Percentiles rank a stretch among this genome's conserved stretches.
Conservation (phyloP, 1,140 invertebrate genomes). For the Diabrotica undecimpunctata region DNA sequence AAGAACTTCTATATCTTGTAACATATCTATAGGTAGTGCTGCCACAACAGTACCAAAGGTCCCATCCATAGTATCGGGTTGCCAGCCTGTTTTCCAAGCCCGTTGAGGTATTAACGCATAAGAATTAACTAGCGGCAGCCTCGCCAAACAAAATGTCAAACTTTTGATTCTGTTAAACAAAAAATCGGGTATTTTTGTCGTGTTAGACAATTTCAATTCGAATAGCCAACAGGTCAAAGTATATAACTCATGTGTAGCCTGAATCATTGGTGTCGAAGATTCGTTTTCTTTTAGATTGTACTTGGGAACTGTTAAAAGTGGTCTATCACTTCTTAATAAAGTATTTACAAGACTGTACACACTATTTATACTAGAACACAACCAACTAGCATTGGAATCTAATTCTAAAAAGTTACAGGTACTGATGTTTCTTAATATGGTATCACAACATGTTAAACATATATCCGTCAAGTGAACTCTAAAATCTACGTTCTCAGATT, state of each 20-base stretch:
- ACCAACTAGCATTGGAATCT: conserved; percentile 45
- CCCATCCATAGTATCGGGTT: conserved; percentile 48
- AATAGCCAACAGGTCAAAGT: conserved; percentile 53
- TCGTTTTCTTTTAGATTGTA: conserved; percentile 43
- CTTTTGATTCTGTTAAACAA: conserved; percentile 47
- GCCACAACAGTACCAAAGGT: conserved; percentile 59
- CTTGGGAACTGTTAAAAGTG: conserved; percentile 38
- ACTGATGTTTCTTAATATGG: conserved; percentile 47
- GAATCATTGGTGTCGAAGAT: conserved; percentile 44
- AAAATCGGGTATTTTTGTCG: conserved; percentile 47
- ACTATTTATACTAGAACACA: conserved; percentile 50
- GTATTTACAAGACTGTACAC: conserved; percentile 43
- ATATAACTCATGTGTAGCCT: conserved; percentile 51
- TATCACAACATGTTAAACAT: conserved; percentile 30
- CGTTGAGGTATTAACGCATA: conserved; percentile 63
- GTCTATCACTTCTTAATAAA: conserved; percentile 39
- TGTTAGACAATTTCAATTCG: conserved; percentile 30
- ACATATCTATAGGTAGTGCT: conserved; percentile 51
- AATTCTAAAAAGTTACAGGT: conserved; percentile 45
- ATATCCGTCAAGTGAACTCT: conserved; percentile 35
- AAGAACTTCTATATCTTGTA: conserved; percentile 78
- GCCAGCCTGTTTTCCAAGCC: conserved; percentile 64
- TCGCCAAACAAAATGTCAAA: conserved; percentile 56
- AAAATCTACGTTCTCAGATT: conserved; percentile 30
- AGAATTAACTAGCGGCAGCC: conserved; percentile 65